Conservation (phyloP, 2,888 invertebrate genomes). For the Patella ulyssiponensis region DNA sequence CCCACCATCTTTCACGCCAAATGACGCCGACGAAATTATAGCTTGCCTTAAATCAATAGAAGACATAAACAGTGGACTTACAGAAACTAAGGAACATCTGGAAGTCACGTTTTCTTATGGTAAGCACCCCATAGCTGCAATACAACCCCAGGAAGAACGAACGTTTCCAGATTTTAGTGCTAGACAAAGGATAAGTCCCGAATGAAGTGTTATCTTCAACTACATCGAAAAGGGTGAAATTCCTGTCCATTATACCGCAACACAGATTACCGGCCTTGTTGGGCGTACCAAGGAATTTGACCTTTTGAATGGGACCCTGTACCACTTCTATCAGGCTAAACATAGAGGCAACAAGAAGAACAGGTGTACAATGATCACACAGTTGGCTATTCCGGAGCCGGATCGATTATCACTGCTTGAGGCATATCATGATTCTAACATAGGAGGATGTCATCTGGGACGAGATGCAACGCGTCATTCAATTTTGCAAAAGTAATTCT, state of each 20-base stretch:
- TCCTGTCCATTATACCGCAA: not conserved
- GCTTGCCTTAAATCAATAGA: not conserved
- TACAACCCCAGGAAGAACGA: not conserved
- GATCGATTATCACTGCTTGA: constrained; percentile 26
- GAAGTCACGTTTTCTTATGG: not conserved
- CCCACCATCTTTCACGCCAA: not conserved
- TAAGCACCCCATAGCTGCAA: not conserved
- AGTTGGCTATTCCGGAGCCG: constrained; percentile 20
- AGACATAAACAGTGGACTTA: too few species aligned
- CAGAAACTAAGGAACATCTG: not conserved
- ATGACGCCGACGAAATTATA: not conserved
- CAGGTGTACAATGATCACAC: not conserved
- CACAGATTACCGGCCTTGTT: too few species aligned
- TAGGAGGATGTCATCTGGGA: constrained; percentile 28
- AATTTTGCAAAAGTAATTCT: too few species aligned
- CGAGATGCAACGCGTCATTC: constrained; percentile 18
- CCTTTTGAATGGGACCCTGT: constrained; percentile 10
- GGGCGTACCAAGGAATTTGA: too few species aligned
- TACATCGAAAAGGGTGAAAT: not conserved
- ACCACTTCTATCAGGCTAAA: constrained; percentile 20
- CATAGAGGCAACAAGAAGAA: constrained; percentile 15
- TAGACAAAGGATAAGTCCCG: not conserved
- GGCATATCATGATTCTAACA: constrained; percentile 25
- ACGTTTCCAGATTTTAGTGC: too few species aligned
- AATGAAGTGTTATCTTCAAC: not conserved